phyloP scores from a whole-genome alignment of 2,797 vertebrate genomes.

The Tokudaia muenninki region DNA sequence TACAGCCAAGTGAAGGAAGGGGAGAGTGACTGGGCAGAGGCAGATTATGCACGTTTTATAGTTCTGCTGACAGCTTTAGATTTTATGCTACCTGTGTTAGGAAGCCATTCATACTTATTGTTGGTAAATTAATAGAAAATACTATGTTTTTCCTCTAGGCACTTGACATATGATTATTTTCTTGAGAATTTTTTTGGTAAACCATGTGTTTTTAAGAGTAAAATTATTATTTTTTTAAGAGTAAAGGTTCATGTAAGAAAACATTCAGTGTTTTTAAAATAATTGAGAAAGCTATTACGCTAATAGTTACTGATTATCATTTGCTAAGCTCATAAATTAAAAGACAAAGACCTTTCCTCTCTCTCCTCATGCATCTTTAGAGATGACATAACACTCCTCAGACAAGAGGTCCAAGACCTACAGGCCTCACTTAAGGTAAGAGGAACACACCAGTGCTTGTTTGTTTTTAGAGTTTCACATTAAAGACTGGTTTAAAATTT shows the following conservation, averaged over 20 bases:
- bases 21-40: neutral
- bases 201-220: conserved; percentile 14
- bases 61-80: conserved; percentile 10
- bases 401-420: conserved; percentile 97
- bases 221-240: conserved; percentile 47
- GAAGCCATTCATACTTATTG: conserved; percentile 13
- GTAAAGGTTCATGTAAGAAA: conserved; percentile 22
- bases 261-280: conserved; percentile 31
- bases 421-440: conserved; percentile 96
- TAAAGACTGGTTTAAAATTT: conserved; percentile 69
- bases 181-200: conserved; percentile 31
- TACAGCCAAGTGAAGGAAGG: neutral
- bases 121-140: neutral
- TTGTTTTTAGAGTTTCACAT: conserved; percentile 80
- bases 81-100: neutral
- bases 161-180: conserved; percentile 34
- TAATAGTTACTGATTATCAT: conserved; percentile 32
- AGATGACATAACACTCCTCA: conserved; percentile 94
- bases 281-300: conserved; percentile 39
- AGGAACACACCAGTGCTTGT: conserved; percentile 76
- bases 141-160: neutral
- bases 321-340: conserved; percentile 60
- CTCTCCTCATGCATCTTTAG: conserved; percentile 85
- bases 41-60: neutral
- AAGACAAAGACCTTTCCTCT: conserved; percentile 56